These are phyloP conservation scores for Lutjanus argentimaculatus DNA, from an alignment of 2,797 vertebrate genomes.

Conservation along the genomic window DNA sequence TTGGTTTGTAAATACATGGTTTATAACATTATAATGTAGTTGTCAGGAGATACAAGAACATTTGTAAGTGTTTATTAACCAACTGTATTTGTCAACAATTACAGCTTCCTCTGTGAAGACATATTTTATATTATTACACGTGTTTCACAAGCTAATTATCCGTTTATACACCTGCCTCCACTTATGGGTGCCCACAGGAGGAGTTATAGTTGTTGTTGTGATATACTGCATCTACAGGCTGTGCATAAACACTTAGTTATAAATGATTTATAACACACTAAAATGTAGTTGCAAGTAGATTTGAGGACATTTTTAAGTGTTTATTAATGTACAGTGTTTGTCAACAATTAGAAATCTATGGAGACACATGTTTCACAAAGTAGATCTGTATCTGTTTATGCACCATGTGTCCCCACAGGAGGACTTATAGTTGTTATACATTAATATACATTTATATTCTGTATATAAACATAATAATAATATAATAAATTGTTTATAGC, in stretches of 20 bases:
- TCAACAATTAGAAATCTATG: too few species aligned
- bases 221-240: neutral
- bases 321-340: neutral
- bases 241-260: neutral
- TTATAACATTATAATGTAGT: neutral
- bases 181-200: neutral
- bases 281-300: neutral
- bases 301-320: neutral
- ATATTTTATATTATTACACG: slow-evolving; percentile 9
- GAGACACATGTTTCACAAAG: too few species aligned
- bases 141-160: neutral
- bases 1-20: too few species aligned
- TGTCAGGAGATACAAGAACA: neutral
- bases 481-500: too few species aligned
- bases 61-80: neutral
- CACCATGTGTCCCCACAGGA: too few species aligned
- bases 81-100: neutral
- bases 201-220: neutral
- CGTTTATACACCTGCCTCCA: neutral
- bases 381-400: too few species aligned
- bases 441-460: too few species aligned
- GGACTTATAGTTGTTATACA: too few species aligned
- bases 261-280: neutral
- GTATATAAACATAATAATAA: neutral
- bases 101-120: neutral